Evolutionary conservation across 2,888 invertebrate genomes (phyloP), one percentile per base, ranked within the genome.

Genomic region (Ophioninae sp.): DNA sequence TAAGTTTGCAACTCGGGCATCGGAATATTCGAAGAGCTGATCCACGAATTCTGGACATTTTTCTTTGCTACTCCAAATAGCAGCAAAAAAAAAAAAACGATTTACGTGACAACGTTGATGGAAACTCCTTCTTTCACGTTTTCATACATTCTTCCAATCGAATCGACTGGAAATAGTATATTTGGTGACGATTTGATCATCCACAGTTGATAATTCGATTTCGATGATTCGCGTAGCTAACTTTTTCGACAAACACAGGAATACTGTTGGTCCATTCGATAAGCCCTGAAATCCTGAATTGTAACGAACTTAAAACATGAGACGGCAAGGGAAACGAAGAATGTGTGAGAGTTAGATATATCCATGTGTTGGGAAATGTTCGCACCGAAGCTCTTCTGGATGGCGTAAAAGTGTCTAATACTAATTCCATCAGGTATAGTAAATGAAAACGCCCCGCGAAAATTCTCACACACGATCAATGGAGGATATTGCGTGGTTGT

Each of bases 1-100:
- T 79, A 85, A 85, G 85, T 85, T 83, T 82, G 75, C 62, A 83
- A 23, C 73, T 86, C 81, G 64, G 57, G 57, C 50, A 68, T 20
- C 23, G 8, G 44, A n/a, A 50, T 7, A 39, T 23, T 74, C n/a
- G 65, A 21, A 30, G 3, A 13, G 64, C 50, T 37, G 37, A 30
- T 50, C 30, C 64, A 64, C n/a, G 64, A 65, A 76, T 67, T 57
- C 39, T 57, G 30, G 30, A 30, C 30, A 3, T 30, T 30, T 30
- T 30, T 30, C 30, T 30, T 30, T 23, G 50, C 50, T 17, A 50
- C 50, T 7, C 41, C 7, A 41, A 41, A 8, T 6, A 13, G 17
- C 13, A 6, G 13, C 13, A 5, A 10, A 17, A 5, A 50, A 13
- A 17, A 5, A 6, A 17, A 13, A 2, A 17, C 13, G 50, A 13